Percentiles rank a stretch among this genome's conserved stretches.
These are phyloP conservation scores for Darevskia mixta DNA, from an alignment of 2,797 vertebrate genomes.

Conservation along the genomic window DNA sequence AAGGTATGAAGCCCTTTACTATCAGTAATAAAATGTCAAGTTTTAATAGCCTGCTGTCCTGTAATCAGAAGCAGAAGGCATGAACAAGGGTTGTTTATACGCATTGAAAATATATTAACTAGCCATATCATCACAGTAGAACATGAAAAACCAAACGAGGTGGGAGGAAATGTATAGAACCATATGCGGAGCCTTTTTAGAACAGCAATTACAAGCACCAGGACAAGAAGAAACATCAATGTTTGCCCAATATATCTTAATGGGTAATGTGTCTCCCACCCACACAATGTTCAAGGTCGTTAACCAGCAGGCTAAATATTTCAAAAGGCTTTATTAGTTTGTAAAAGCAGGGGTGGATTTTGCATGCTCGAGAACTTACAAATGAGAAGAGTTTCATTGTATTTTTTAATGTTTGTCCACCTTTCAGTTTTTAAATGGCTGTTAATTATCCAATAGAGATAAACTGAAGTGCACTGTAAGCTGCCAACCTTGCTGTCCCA, in stretches of 20 bases:
- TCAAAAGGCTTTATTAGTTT: not conserved
- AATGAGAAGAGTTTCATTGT: not conserved
- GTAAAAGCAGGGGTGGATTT: not conserved
- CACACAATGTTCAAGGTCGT: not conserved
- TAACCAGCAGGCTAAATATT: slow-evolving; percentile 4
- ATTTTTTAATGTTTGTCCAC: not conserved
- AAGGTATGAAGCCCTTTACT: slow-evolving; percentile 9
- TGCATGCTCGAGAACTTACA: not conserved
- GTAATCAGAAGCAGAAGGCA: slow-evolving; percentile 20
- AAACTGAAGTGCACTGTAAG: slow-evolving; percentile 25
- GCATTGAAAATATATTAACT: not conserved
- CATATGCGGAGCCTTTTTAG: not conserved
- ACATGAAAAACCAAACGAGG: slow-evolving; percentile 3
- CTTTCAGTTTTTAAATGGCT: not conserved
- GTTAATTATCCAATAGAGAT: not conserved
- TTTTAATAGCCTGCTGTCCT: slow-evolving; percentile 4
- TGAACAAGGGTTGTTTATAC: not conserved
- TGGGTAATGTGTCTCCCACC: not conserved
- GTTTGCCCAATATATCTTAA: slow-evolving; percentile 7
- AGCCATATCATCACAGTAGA: slow-evolving; percentile 4
- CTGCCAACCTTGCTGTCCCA: slow-evolving; percentile 44
- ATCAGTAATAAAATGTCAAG: slow-evolving; percentile 1
- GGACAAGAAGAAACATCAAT: not conserved
- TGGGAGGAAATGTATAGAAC: slow-evolving; percentile 2
- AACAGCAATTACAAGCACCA: slow-evolving; percentile 11